Base-by-base conservation (phyloP, 2,113 vertebrate species). In the Callipepla squamata region DNA sequence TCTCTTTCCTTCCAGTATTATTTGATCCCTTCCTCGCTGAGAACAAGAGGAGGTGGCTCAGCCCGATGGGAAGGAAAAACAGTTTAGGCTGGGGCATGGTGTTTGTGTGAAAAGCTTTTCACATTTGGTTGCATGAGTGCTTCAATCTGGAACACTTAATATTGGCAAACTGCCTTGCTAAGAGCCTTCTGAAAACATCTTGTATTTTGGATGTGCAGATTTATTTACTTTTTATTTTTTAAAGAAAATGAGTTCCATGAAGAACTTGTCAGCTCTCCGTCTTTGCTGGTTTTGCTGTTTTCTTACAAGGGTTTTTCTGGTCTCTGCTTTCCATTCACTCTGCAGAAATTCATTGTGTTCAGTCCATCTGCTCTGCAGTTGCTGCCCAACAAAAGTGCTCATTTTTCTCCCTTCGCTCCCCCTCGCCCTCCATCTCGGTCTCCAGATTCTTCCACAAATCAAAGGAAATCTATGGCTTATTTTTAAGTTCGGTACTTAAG, bases 81-180 rank as follows among this genome's bases (percentile, higher is more conserved):
- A 74, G 40, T 55, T 80, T 90, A 78, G 75, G 25, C 50, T 74
- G 76, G 32, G 38, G 89, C 59, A 94, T 38, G 72, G 63, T 23
- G 25, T 57, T 80, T 93, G 94, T 96, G 91, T 97, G 97, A 97
- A 89, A 97, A 98, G 96, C 96, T 94, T 50, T 82, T 65, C 55
- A 25, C 50, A 47, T 87, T 62, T 83, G 18, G 34, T 79, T 80
- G 67, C 85, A 87, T 28, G 47, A 94, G 94, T 93, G 89, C 67
- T n/a, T n/a, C 87, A 95, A 93, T 91, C 48, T 95, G 90, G 65
- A 86, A 62, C 66, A 50, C 47, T 30, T 77, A 93, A 85, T 87
- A 75, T 90, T 97, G 97, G 97, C 95, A 96, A 82, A 61, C 88
- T 80, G 57, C 80, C 70, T 95, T 95, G 92, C 97, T 90, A 70